A percentile compares a stretch with the other conserved stretches of the same genome.
Evolutionary conservation across 2,888 invertebrate species (phyloP).

Genomic region (Cistogaster globosa): DNA sequence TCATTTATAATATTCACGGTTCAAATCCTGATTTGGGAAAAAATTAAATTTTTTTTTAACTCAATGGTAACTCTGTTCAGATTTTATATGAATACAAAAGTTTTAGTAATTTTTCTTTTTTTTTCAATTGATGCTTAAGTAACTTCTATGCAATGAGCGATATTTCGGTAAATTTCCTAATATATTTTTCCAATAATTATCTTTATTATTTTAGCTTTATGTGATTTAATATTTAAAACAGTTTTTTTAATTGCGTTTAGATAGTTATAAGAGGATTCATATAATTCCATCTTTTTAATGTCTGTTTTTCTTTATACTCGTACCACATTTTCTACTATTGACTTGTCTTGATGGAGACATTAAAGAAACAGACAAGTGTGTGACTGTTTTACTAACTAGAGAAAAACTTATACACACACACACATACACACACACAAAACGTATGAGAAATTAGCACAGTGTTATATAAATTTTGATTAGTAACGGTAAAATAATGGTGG

Average conservation of each 20-base stretch:
- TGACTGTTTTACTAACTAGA: constrained; percentile 38
- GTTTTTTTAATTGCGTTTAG: no score
- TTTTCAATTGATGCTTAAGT: no score
- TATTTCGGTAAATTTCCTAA: no score
- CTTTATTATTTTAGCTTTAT: background rate
- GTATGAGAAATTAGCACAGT: background rate
- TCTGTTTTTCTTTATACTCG: background rate
- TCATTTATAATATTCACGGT: no score
- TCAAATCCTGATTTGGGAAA: no score
- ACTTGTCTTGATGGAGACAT: constrained; percentile 37
- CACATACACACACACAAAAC: background rate
- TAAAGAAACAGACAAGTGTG: constrained; percentile 15
- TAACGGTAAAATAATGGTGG: background rate
- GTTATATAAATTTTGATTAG: background rate
- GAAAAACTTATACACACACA: no score
- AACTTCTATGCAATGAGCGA: no score
- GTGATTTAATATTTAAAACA: background rate
- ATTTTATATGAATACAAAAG: no score
- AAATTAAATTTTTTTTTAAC: no score
- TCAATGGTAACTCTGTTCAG: no score
- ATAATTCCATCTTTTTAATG: constrained; percentile 11
- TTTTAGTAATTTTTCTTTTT: no score
- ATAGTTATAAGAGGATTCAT: background rate
- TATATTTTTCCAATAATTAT: no score
- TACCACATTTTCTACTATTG: constrained; percentile 36